phyloP scores from a whole-genome alignment of 37 sponge, comb jelly and placozoan genomes.

The Eunapius fragilis region DNA sequence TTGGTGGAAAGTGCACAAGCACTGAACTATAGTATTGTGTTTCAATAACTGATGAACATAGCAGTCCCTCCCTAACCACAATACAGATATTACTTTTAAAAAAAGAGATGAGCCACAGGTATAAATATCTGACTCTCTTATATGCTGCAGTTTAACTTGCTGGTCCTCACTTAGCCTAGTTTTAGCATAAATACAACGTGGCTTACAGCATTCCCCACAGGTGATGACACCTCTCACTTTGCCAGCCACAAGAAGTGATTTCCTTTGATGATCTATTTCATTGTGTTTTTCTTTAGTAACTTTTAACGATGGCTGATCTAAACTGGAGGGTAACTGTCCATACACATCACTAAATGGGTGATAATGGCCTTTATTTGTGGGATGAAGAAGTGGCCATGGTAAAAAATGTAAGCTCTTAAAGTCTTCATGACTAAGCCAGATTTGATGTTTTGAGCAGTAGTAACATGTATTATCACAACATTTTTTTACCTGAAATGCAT shows the following conservation, averaged over 20 bases:
- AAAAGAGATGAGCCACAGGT: constrained; percentile 10
- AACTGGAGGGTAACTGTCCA: not conserved
- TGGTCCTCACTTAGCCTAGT: not conserved
- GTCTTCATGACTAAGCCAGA: not conserved
- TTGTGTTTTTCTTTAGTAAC: not conserved
- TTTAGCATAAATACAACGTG: constrained; percentile 14
- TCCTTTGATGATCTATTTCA: not conserved
- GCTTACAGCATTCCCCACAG: constrained; percentile 7
- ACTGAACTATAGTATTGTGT: not conserved
- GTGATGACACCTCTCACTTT: constrained; percentile 9
- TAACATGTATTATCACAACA: not conserved
- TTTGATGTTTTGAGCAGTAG: not conserved
- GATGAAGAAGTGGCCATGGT: not conserved
- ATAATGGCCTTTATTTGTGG: not conserved
- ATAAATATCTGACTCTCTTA: constrained; percentile 2
- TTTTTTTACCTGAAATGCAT: not conserved
- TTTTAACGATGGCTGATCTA: not conserved
- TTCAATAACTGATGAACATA: not conserved
- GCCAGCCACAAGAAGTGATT: not conserved
- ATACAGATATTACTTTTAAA: not conserved
- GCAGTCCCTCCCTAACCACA: not conserved
- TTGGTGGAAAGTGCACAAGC: not conserved
- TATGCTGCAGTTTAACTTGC: not conserved
- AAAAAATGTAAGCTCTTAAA: not conserved
- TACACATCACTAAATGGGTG: not conserved